phyloP scores from a whole-genome alignment of 2,113 vertebrate genomes.

The Esox niger region DNA sequence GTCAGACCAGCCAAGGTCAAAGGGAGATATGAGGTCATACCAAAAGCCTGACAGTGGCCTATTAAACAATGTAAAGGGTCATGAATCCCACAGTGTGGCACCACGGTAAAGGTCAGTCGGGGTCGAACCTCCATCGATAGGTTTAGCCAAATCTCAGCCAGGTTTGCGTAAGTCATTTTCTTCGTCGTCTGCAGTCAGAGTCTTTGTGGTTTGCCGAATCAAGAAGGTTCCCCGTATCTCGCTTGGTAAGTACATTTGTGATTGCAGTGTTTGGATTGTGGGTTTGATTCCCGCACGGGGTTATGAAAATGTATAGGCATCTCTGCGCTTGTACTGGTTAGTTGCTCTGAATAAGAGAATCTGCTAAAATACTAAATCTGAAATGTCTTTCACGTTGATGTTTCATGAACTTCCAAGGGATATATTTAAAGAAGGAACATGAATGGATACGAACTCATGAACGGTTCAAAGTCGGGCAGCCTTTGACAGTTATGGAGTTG shows the following conservation, averaged over 20 bases:
- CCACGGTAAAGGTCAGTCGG: slow-evolving; percentile 28
- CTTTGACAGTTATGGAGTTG: slow-evolving; percentile 14
- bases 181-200: no score
- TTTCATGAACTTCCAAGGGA: background rate
- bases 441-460: background rate
- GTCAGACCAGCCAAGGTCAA: slow-evolving; percentile 9
- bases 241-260: no score
- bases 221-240: no score
- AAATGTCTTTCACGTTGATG: background rate
- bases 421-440: background rate
- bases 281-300: no score
- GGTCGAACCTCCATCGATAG: slow-evolving; percentile 14
- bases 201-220: no score
- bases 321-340: no score
- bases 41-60: slow-evolving; percentile 2
- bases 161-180: no score
- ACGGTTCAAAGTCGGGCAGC: background rate
- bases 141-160: no score
- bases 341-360: no score
- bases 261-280: no score
- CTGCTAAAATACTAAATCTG: no score
- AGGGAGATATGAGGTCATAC: background rate
- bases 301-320: no score
- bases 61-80: slow-evolving; percentile 27
- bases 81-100: slow-evolving; percentile 26